Evolutionary conservation across 2,113 vertebrate genomes (phyloP), one percentile per base, ranked within the genome.

Genomic region (Anhinga anhinga): DNA sequence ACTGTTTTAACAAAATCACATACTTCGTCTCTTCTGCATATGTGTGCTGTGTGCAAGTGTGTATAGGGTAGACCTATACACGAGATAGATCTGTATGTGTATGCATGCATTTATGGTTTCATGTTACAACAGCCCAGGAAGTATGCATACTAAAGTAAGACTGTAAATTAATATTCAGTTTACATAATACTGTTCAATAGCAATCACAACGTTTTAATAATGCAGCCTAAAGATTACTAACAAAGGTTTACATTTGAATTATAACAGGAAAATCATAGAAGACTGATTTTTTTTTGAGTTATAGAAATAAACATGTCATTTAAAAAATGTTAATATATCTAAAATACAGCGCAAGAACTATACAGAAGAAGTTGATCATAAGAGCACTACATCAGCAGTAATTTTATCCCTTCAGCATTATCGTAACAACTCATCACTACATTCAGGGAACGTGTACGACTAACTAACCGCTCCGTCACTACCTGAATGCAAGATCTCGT

Each of bases 21-120:
- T 9, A 11, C 25, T 53, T 53, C 61, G 9, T n/a, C 58, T 52
- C 49, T 42, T 58, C 59, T 71, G 50, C 25, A 3, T 0, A 0
- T 4, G 11, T 15, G 30, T 30, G 34, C 47, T 2, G 5, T 11
- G 15, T 34, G 27, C 55, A 45, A 45, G 15, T 21, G 12, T 3
- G 58, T 19, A 26, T 47, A 29, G 2, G 25, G 52, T 6, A 61
- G 45, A 56, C 14, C 19, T 55, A 21, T 11, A 36, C 14, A 47
- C 0, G 1, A 70, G n/a, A 36, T 1, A 55, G 21, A 7, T 42
- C 55, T 0, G 7, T 6, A 10, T 2, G 5, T 12, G 15, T 36
- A 8, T 7, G 11, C 11, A 7, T 42, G 58, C 40, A 80, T 47
- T 52, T 49, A 61, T 0, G 22, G 34, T 3, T 45, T 79, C 26